Base-by-base conservation (phyloP, 2,113 vertebrate genomes). In the Eudyptes chrysolophus region DNA sequence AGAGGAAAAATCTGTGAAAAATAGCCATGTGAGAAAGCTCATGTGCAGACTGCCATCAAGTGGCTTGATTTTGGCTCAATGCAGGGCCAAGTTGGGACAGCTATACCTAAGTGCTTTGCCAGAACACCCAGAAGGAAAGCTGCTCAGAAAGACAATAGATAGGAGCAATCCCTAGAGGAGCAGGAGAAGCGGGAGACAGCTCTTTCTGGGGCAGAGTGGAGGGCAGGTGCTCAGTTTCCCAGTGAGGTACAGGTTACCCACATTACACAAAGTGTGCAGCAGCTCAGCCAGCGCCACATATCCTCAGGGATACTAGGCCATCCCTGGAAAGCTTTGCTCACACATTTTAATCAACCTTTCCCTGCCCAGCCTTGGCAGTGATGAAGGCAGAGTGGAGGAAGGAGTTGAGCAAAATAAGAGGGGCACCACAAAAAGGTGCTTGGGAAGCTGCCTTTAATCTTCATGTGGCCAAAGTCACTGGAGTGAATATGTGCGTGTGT, bases 401-500 rank as follows among this genome's bases (percentile, higher is more conserved):
- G 38, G 36, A 51, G 11, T 1, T 34, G 32, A 34, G 75, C 27
- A 22, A 44, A 77, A 21, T 21, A 26, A 44, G 22, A 38, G 32
- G 14, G 20, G 26, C 60, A 16, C 48, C 51, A 4, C 38, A 7
- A 26, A 15, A 54, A 51, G 19, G 27, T 30, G 22, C 32, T n/a
- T 19, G n/a, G 18, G 17, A 46, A 38, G 57, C 16, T 51, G 65
- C 26, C 51, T 36, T 60, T 70, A 22, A 15, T 26, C 34, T 36
- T 55, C 2, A 2, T 11, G 18, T 10, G 30, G 54, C n/a, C 72
- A 22, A 14, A n/a, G 49, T 21, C 11, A 5, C 13, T 21, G 40
- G 16, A 11, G 21, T 16, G n/a, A 34, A 16, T 32, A 16, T 6
- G 13, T 10, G 13, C 2, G 0, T 6, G 11, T 34, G 26, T 25